Conservation (phyloP, 1,140 invertebrate species). For the Camponotus pennsylvanicus region DNA sequence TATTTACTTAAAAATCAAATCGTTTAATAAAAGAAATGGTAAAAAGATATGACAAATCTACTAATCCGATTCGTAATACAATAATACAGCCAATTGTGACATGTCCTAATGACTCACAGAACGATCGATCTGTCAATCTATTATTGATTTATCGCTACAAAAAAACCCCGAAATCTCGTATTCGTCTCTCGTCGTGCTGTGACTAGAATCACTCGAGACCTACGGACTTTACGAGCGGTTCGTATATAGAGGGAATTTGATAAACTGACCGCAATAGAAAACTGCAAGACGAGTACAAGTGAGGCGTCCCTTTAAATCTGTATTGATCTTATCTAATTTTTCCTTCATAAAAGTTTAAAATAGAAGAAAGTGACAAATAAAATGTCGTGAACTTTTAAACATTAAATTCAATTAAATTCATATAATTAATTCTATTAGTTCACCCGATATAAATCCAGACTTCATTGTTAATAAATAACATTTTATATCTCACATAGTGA, state of each 20-base stretch:
- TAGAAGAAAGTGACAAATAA: background rate
- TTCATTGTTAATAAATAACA: background rate
- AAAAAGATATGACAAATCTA: background rate
- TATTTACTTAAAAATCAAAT: background rate
- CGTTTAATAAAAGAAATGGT: background rate
- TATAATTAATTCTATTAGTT: slow-evolving; percentile 16
- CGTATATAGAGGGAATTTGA: slow-evolving; percentile 46
- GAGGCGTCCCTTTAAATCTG: background rate
- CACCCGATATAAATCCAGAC: background rate
- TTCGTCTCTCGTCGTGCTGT: slow-evolving; percentile 16
- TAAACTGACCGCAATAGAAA: slow-evolving; percentile 42
- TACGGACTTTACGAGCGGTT: slow-evolving; percentile 17
- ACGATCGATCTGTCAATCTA: background rate
- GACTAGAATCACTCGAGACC: slow-evolving; percentile 9
- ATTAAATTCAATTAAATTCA: background rate
- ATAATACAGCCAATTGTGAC: background rate
- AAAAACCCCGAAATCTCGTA: slow-evolving; percentile 32
- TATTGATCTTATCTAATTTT: background rate
- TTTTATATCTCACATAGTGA: background rate
- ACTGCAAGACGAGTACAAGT: slow-evolving; percentile 32
- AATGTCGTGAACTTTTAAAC: background rate
- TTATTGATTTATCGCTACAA: background rate
- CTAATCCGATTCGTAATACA: slow-evolving; percentile 5
- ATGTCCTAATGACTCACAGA: background rate
- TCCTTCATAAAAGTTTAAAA: background rate